A percentile compares a stretch with the other conserved stretches of the same genome.
Evolutionary conservation across 2,888 invertebrate genomes (phyloP).

Genomic region (Drosophila villosipedis): DNA sequence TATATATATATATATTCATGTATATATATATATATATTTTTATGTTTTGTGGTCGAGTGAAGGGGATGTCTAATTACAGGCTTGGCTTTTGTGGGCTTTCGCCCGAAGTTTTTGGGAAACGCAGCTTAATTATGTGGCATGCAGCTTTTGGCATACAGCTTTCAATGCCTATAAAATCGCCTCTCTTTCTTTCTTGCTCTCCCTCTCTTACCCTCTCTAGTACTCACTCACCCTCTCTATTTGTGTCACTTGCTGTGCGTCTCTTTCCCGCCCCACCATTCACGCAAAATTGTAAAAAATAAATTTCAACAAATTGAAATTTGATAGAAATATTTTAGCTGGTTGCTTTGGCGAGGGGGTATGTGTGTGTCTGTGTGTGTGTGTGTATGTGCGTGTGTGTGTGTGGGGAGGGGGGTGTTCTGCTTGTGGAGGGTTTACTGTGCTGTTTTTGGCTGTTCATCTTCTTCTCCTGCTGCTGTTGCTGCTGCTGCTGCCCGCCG

Average conservation of each 20-base stretch:
- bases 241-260: slow-evolving; percentile 9
- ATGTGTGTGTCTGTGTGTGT: background rate
- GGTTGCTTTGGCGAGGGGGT: slow-evolving; percentile 18
- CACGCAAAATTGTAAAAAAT: slow-evolving; percentile 56
- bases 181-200: background rate
- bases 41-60: background rate
- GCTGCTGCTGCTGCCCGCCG: background rate
- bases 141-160: slow-evolving; percentile 29
- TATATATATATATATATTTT: background rate
- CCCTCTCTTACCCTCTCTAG: background rate
- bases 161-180: slow-evolving; percentile 9
- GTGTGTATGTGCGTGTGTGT: background rate
- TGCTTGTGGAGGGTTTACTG: background rate
- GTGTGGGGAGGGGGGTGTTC: background rate
- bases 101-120: slow-evolving; percentile 52
- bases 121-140: slow-evolving; percentile 74
- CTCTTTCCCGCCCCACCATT: slow-evolving; percentile 21
- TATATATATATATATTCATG: background rate
- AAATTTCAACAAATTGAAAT: slow-evolving; percentile 77
- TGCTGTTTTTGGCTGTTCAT: background rate
- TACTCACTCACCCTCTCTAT: background rate
- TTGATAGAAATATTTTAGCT: slow-evolving; percentile 74
- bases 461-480: background rate
- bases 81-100: slow-evolving; percentile 74
- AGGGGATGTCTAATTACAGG: slow-evolving; percentile 70